Evolutionary conservation across 2,888 invertebrate genomes (phyloP), one percentile per base, ranked within the genome.

Genomic region (Timema podura): DNA sequence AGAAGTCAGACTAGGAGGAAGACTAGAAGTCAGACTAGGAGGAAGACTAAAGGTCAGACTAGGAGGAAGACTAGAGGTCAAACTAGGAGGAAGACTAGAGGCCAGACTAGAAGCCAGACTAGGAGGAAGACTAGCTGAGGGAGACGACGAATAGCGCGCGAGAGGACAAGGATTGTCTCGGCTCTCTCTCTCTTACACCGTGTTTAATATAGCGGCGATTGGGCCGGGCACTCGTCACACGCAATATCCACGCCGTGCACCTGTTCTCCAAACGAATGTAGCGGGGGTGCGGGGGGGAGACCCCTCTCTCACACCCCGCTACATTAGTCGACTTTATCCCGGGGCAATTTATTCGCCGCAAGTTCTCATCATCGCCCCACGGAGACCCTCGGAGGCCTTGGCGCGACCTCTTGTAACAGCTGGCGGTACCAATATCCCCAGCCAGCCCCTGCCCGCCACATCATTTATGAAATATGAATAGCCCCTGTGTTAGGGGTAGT

Each of bases 251-350:
- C 61, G 61, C 30, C 30, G 30, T 45, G 61, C 61, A 61, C 61
- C 61, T 61, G 61, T 45, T 61, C 61, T 61, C 16, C 15, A 2
- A 16, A 30, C 30, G 30, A 30, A 30, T 30, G 30, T 30, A 30
- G 30, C 30, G 30, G 30, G 30, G 30, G 30, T 30, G 30, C 30
- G 3, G 30, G 30, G 30, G 30, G 30, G 30, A 30, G 30, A 30
- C 30, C 6, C 67, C 59, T 59, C 48, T 16, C 67, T 68, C 68
- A 54, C 59, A 45, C 47, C 54, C 47, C 68, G 30, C 61, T 30
- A 48, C 84, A 82, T 85, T 85, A 85, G 83, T 83, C 84, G 82
- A 80, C 77, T 68, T 69, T 16, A 46, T 54, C 65, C 65, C 65
- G 13, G 82, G 79, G 61, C 61, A 61, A 61, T 61, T 61, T 61